Percentiles rank a stretch among this genome's conserved stretches.
Conservation (phyloP, 2,888 invertebrate species). For the Keiferia lycopersicella region DNA sequence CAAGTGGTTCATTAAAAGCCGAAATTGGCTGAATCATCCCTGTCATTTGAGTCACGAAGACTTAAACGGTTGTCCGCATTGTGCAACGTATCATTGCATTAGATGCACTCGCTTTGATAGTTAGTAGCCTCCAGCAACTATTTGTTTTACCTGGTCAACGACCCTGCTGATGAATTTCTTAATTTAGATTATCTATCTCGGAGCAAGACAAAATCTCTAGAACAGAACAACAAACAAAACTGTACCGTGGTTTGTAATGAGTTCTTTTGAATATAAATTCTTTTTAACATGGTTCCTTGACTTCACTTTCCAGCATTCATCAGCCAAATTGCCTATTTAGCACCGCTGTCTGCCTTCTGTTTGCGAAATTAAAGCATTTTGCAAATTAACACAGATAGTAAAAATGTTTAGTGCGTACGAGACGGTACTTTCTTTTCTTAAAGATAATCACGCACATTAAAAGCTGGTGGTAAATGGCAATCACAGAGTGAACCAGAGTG, state of each 20-base stretch:
- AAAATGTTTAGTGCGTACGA: constrained; percentile 23
- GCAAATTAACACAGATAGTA: constrained; percentile 29
- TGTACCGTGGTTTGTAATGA: background rate
- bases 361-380: constrained; percentile 32
- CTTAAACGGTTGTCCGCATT: constrained; percentile 34
- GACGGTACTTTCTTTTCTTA: constrained; percentile 30
- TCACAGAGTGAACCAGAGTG: constrained; percentile 18
- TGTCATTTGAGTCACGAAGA: constrained; percentile 42
- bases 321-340: constrained; percentile 31
- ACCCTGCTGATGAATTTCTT: constrained; percentile 26
- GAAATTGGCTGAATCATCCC: constrained; percentile 50
- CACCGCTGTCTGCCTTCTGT: constrained; percentile 25
- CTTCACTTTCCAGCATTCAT: constrained; percentile 30
- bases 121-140: constrained; percentile 27
- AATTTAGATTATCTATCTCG: constrained; percentile 17
- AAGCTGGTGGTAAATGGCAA: constrained; percentile 16
- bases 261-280: constrained; percentile 1
- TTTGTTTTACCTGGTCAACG: constrained; percentile 31
- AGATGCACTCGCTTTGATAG: constrained; percentile 27
- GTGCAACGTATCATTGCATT: constrained; percentile 37
- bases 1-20: constrained; percentile 36
- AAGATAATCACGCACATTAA: constrained; percentile 19
- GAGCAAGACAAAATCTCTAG: background rate
- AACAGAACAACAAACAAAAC: constrained; percentile 2
- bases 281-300: constrained; percentile 17